Evolutionary conservation across 2,797 vertebrate genomes (phyloP), one percentile per base, ranked within the genome.

Genomic region (Scleropages formosus): DNA sequence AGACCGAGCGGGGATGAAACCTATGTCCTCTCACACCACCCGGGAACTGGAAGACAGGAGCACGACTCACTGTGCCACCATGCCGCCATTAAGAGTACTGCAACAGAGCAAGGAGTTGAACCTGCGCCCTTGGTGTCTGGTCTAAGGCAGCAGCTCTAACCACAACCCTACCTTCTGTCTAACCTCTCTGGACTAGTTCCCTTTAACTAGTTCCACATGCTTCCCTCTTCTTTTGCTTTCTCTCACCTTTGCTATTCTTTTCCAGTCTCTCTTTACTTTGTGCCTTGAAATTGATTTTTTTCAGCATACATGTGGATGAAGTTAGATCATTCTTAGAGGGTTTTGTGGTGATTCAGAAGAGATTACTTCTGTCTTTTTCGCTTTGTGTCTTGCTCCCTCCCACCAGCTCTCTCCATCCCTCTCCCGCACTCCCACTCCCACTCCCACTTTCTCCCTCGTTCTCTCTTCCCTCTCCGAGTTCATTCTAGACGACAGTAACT

Each of bases 311-410:
- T 39, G n/a, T n/a, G 22, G 49, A 44, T 51, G 49, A 7, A 7
- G 7, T 49, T 15, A 11, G 67, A 53, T 26, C 12, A 18, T 70
- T 70, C 26, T 4, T 53, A 51, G 12, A 4, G 49, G n/a, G 39
- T 24, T 70, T 22, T 12, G 49, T 15, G 46, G 24, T 53, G 68
- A 70, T 56, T 70, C 67, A 51, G 47, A 24, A 10, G 8, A 69
- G 69, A 47, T 47, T 13, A 4, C 20, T 18, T 58, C 64, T 63
- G 27, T 49, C 44, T 63, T 62, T n/a, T n/a, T n/a, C n/a, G n/a
- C n/a, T n/a, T n/a, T n/a, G n/a, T n/a, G n/a, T 78, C 78, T 81
- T 68, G 49, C 46, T 78, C 73, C 67, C 44, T 22, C 78, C 60
- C 24, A 39, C 64, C 73, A 61, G 10, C 24, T 26, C 72, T 56